These are phyloP conservation scores for Euthynnus affinis DNA, from an alignment of 2,797 vertebrate species.

Conservation along the genomic window DNA sequence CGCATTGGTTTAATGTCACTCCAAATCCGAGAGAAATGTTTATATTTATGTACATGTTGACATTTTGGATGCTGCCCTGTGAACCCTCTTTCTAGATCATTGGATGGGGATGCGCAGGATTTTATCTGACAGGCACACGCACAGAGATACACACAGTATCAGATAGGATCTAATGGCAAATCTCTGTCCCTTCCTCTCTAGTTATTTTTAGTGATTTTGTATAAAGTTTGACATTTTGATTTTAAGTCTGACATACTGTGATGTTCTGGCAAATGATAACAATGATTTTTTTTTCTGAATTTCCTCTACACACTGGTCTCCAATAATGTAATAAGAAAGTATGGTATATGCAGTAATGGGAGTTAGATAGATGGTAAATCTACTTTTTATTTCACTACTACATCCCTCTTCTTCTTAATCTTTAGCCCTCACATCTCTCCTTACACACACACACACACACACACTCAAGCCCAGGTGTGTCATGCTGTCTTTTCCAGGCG, in stretches of 20 bases:
- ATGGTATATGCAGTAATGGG: not conserved
- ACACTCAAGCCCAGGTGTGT: constrained; percentile 34
- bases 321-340: not conserved
- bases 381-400: not conserved
- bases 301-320: not conserved
- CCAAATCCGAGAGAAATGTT: constrained; percentile 38
- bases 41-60: constrained; percentile 74
- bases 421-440: constrained; percentile 12
- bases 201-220: constrained; percentile 59
- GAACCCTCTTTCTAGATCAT: constrained; percentile 74
- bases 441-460: constrained; percentile 24
- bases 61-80: constrained; percentile 73
- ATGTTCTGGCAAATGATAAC: constrained; percentile 48
- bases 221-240: constrained; percentile 80
- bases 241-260: constrained; percentile 72
- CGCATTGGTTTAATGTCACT: constrained; percentile 72
- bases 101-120: constrained; percentile 62
- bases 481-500: constrained; percentile 47
- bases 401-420: constrained; percentile 15
- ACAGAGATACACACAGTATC: constrained; percentile 43
- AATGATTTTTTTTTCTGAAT: not conserved
- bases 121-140: constrained; percentile 76
- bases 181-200: constrained; percentile 51
- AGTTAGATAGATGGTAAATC: not conserved
- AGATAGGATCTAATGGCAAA: constrained; percentile 73